Evolutionary conservation across 2,797 vertebrate genomes (phyloP), one percentile per base, ranked within the genome.

Genomic region (Miichthys miiuy): DNA sequence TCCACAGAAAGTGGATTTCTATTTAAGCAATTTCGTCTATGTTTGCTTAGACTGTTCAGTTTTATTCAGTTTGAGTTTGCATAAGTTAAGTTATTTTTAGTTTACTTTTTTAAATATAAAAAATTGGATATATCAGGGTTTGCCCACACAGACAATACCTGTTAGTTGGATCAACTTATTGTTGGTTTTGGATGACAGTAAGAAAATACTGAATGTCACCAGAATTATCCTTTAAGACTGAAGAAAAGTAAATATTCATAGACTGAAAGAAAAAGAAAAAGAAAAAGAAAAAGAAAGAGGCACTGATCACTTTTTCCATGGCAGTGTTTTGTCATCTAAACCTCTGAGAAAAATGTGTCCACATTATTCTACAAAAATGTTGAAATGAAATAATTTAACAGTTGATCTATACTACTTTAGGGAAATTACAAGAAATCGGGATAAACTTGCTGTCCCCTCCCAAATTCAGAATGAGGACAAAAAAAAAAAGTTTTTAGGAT

Each of bases 271-370:
- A 34, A 34, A 34, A 34, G 27, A n/a, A n/a, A n/a, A n/a, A n/a
- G n/a, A n/a, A n/a, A 30, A 30, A 27, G 27, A 30, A 6, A 30
- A 30, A 30, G 34, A 34, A 34, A 34, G 34, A 34, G 30, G 7
- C 34, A 34, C 34, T 34, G 34, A 34, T 34, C 34, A 34, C 6
- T 1, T 34, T 34, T 34, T 34, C 27, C 4, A 27, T 27, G 27
- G 27, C 27, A 27, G 27, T 27, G 27, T 27, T 27, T 27, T 27
- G 27, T 30, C 30, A 6, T 30, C 6, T 46, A 27, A 67, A 55
- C 66, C 62, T 79, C 47, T 56, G 72, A 72, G 4, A 21, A 69
- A 17, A 34, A 23, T 44, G 13, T 34, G 13, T 68, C 10, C 5
- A 25, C 57, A 42, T 41, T 61, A 52, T 60, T 9, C 27, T 3